These are phyloP conservation scores for Aphrocallistes beatrix DNA, from an alignment of 37 sponge, comb jelly and placozoan species.

Conservation along the genomic window DNA sequence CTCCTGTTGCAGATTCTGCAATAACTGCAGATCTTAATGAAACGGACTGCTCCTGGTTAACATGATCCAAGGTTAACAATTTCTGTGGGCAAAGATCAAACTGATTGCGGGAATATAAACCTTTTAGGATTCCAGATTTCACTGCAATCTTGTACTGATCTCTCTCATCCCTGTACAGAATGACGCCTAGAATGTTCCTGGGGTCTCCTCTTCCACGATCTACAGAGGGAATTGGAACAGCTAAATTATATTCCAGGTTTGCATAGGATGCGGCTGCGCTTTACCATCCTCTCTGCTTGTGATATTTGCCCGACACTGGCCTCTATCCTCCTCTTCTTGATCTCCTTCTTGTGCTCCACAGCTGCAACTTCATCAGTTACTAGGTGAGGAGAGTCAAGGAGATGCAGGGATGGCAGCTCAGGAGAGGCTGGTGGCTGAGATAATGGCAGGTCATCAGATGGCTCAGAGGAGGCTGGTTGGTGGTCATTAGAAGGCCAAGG, in stretches of 20 bases:
- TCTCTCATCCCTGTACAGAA: neutral
- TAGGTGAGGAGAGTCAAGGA: neutral
- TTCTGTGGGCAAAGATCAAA: neutral
- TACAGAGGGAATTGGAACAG: neutral
- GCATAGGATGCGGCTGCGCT: neutral
- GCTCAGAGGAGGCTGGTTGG: neutral
- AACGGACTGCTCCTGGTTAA: neutral
- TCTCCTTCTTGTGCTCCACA: neutral
- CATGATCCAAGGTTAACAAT: neutral
- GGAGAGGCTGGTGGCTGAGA: neutral
- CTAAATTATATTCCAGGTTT: neutral
- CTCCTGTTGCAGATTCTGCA: neutral
- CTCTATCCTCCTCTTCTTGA: neutral
- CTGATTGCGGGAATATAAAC: neutral
- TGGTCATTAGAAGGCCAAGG: neutral
- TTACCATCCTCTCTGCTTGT: neutral
- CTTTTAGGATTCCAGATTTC: neutral
- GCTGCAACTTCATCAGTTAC: neutral
- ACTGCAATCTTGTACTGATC: neutral
- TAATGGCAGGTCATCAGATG: neutral
- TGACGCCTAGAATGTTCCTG: neutral
- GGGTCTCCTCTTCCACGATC: neutral
- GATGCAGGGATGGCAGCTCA: neutral
- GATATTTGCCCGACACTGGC: neutral
- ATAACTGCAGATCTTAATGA: neutral